Base-by-base conservation (phyloP, 2,888 invertebrate species). In the Callyntrura sp. region DNA sequence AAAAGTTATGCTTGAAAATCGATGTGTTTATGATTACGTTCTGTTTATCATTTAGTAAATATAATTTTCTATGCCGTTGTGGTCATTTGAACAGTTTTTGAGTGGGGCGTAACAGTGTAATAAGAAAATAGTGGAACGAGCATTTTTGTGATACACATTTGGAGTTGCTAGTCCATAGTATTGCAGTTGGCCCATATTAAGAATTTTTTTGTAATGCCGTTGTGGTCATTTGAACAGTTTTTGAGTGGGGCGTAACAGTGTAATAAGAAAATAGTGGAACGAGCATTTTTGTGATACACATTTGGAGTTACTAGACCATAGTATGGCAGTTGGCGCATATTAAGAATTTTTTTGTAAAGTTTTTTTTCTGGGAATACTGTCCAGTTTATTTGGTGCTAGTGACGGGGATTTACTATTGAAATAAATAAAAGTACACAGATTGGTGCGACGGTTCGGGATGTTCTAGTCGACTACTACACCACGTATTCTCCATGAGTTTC, bases 1-100 rank as follows among this genome's bases (percentile, higher is more conserved):
- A 68, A 70, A 70, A 57, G 48, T 43, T 51, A 68, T 73, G 20
- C 11, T 60, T 14, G 9, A 43, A 60, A 62, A 81, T 81, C 23
- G 45, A 60, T 45, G 11, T 48, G n/a, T 51, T 45, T 20, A 73
- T 45, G 45, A 35, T 35, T 35, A 35, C 35, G 6, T 35, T 6
- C 35, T 35, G 6, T 35, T 35, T 35, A 35, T 35, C 57, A 62
- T 43, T 81, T 81, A 45, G 23, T 45, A 28, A 70, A 81, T 45
- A 43, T 20, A 45, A 81, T 23, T 60, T 20, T 62, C 0, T 23
- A 14, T n/a, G 25, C 3, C 20, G 51, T 60, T 5, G 78, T 57
- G 23, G 28, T 8, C 55, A 78, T 35, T 78, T 60, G 57, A 43
- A 12, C 14, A 25, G 76, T 51, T 48, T n/a, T 76, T 48, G 48